Conservation (phyloP, 2,888 invertebrate genomes). For the Drosophila hamatofila region DNA sequence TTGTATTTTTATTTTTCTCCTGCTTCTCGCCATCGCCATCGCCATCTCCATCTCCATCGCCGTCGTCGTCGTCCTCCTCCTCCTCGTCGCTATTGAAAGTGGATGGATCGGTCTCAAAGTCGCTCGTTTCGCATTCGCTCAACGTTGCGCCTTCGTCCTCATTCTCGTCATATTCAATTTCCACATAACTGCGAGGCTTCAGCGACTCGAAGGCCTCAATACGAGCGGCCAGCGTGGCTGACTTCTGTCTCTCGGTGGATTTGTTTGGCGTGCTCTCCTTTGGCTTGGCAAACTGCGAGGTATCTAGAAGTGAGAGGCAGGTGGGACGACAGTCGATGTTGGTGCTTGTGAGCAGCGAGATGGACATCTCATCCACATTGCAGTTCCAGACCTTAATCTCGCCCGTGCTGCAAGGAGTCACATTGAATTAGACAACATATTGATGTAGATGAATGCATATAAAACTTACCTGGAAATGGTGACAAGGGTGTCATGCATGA, state of each 20-base stretch:
- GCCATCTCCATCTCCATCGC: too few relatives aligned
- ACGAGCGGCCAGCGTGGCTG: constrained; percentile 2
- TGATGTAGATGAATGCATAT: neutral
- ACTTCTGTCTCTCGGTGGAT: neutral
- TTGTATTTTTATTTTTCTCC: neutral
- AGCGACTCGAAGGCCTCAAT: neutral
- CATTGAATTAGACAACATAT: neutral
- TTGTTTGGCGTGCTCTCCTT: accelerated
- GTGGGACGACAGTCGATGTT: constrained; percentile 91
- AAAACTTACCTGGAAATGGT: constrained; percentile 88
- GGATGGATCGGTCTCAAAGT: neutral
- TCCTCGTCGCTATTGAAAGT: neutral
- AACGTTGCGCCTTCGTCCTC: neutral
- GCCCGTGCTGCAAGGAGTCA: constrained; percentile 87
- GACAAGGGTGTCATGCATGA: constrained; percentile 87
- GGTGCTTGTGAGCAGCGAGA: constrained; percentile 86
- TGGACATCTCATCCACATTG: constrained; percentile 53
- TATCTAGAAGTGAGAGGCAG: constrained; percentile 88
- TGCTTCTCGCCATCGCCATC: too few relatives aligned
- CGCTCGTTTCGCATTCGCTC: neutral
- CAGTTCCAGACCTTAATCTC: constrained; percentile 90
- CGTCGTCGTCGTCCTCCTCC: neutral
- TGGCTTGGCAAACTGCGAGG: constrained; percentile 71
- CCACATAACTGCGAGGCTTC: constrained; percentile 72
- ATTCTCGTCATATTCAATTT: constrained; percentile 79